Base-by-base conservation (phyloP, 2,888 invertebrate species). In the Tolmerus cingulatus region DNA sequence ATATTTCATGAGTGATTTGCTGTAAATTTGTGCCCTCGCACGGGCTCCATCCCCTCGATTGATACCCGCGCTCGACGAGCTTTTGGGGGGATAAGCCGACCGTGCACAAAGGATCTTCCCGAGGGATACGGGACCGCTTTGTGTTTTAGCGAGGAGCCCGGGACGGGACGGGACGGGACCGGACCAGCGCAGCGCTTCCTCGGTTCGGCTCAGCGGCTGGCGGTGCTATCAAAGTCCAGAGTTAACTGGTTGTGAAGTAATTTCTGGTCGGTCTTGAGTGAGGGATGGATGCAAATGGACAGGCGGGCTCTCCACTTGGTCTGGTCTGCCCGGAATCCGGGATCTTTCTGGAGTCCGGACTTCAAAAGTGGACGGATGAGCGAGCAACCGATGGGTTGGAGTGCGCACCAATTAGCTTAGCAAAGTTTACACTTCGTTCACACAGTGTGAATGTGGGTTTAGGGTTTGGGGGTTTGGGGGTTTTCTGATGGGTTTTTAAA, bases 1-100 rank as follows among this genome's bases (percentile, higher is more conserved):
- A 91, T 91, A 90, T 91, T 90, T 91, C 90, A 91, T 90, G 89
- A 88, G 89, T 89, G 89, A 90, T 90, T 90, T 90, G 89, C 89
- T 85, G 85, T 85, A 74, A 85, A 85, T 85, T 85, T 85, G 85
- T 74, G 85, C 85, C 85, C 85, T 43, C 82, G 82, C 37, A 55
- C 66, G 51, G 66, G 43, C 46, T 74, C 85, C 74, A 27, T 55
- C 19, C 85, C 85, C 85, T 74, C 43, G 12, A 85, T 74, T 85
- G 85, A 85, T 85, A 85, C 51, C 46, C 74, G 74, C 27, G 37
- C 27, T 46, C 40, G 27, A 4, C 85, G 43, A 4, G 43, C 46
- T 37, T 27, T 34, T 1, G 34, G 34, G 85, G 23, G 82, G 57
- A 66, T 57, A 57, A 82, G 82, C 57, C 12, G 55, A 2, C 23